Conservation (phyloP, 2,888 invertebrate genomes). For the Graphium colonna region DNA sequence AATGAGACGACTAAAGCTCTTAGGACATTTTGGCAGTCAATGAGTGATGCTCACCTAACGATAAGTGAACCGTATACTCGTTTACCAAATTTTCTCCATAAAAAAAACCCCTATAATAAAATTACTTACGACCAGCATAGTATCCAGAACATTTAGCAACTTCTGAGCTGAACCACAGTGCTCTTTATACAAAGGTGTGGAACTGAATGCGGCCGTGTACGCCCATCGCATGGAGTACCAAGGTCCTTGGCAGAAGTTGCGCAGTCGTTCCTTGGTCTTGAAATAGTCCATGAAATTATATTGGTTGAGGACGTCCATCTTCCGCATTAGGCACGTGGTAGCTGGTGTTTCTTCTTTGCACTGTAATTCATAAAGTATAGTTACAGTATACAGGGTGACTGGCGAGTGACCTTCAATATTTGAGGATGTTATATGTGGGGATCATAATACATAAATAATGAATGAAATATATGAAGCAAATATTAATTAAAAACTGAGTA, state of each 20-base stretch:
- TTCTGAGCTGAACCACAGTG: slow-evolving; percentile 61
- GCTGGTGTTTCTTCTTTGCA: slow-evolving; percentile 51
- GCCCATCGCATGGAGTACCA: slow-evolving; percentile 41
- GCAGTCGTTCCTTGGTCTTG: slow-evolving; percentile 57
- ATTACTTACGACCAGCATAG: slow-evolving; percentile 58
- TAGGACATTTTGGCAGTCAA: too few species aligned
- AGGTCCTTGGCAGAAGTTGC: slow-evolving; percentile 37
- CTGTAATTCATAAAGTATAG: too few species aligned
- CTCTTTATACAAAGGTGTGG: slow-evolving; percentile 47
- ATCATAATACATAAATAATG: too few species aligned
- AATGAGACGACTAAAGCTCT: too few species aligned
- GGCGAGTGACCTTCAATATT: too few species aligned
- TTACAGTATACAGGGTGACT: too few species aligned
- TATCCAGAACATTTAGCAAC: slow-evolving; percentile 58
- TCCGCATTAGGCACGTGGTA: slow-evolving; percentile 51
- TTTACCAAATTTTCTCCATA: too few species aligned
- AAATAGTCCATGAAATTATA: slow-evolving; percentile 67
- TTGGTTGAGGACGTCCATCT: slow-evolving; percentile 60
- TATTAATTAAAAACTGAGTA: too few species aligned
- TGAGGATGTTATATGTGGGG: too few species aligned
- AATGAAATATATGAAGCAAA: too few species aligned
- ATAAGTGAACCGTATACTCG: too few species aligned
- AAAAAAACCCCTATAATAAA: neutral
- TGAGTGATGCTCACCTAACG: too few species aligned
- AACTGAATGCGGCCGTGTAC: slow-evolving; percentile 44